phyloP scores from a whole-genome alignment of 2,888 invertebrate genomes.

The Trissonchulus latispiculum region DNA sequence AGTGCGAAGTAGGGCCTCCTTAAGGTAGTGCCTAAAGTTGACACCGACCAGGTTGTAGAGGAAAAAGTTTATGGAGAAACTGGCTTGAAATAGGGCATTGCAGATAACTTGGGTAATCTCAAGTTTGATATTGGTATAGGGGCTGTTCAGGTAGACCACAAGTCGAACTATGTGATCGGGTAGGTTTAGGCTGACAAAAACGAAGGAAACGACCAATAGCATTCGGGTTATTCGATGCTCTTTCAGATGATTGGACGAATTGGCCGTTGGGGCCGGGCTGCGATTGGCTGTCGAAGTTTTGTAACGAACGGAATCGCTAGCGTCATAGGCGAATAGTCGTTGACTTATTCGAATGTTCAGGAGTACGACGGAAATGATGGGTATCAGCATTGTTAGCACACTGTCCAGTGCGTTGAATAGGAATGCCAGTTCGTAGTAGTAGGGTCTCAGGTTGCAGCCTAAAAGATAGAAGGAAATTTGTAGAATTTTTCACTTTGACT shows the following conservation, averaged over 20 bases:
- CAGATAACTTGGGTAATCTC: neutral
- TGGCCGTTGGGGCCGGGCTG: neutral
- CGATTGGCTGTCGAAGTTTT: neutral
- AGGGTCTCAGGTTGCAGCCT: neutral
- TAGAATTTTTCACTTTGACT: neutral
- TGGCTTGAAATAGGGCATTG: conserved; percentile 48
- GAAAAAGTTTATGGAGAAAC: conserved; percentile 71
- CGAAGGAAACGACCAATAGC: conserved; percentile 35
- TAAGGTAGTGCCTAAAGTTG: neutral
- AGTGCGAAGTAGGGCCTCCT: neutral
- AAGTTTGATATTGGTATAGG: conserved; percentile 21
- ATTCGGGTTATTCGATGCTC: conserved; percentile 31
- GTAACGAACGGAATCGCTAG: neutral
- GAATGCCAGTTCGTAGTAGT: neutral
- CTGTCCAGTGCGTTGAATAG: neutral
- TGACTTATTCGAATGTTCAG: neutral
- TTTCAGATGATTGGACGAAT: neutral
- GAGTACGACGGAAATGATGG: neutral
- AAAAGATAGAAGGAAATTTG: neutral
- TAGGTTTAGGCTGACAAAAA: conserved; percentile 36
- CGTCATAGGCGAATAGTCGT: neutral
- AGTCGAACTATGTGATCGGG: conserved; percentile 40
- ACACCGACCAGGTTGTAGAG: conserved; percentile 58
- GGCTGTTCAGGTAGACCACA: conserved; percentile 23
- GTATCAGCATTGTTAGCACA: neutral